These are phyloP conservation scores for Alentia gelatinosa DNA, from an alignment of 2,888 invertebrate genomes.

Conservation along the genomic window DNA sequence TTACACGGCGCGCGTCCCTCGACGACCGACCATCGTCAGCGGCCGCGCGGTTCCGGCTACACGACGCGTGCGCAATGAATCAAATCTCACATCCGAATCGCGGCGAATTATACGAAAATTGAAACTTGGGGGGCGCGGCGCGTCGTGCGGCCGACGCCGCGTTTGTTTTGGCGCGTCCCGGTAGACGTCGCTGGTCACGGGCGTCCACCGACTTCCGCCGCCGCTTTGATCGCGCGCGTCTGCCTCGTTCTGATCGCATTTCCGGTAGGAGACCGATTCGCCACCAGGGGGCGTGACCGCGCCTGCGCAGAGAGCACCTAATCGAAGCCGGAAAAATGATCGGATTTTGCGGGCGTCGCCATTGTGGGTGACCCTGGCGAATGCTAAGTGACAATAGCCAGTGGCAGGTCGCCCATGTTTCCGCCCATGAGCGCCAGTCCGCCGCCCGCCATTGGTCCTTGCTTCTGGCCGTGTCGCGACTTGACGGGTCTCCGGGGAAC, in stretches of 20 bases:
- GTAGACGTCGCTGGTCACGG: no score
- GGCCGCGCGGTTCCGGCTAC: neutral
- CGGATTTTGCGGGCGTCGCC: neutral
- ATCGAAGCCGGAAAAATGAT: conserved; percentile 35
- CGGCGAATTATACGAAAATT: conserved; percentile 49
- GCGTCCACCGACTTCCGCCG: neutral
- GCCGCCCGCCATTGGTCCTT: neutral
- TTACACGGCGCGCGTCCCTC: conserved; percentile 27
- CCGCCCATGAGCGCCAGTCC: neutral
- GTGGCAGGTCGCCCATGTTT: conserved; percentile 12
- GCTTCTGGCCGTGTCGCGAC: neutral
- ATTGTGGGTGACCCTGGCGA: neutral
- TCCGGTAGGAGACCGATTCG: neutral
- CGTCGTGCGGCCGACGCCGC: neutral
- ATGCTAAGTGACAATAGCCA: conserved; percentile 35
- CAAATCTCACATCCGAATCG: conserved; percentile 49
- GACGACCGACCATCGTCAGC: neutral
- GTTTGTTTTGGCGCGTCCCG: no score
- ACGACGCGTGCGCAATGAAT: conserved; percentile 47
- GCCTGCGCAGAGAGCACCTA: conserved; percentile 5
- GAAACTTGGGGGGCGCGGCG: neutral
- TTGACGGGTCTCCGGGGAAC: neutral
- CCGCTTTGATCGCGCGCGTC: conserved; percentile 20
- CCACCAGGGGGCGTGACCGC: conserved; percentile 31
- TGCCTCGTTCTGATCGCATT: conserved; percentile 40